These are phyloP conservation scores for Sisyra terminalis DNA, from an alignment of 2,888 invertebrate species.

Conservation along the genomic window DNA sequence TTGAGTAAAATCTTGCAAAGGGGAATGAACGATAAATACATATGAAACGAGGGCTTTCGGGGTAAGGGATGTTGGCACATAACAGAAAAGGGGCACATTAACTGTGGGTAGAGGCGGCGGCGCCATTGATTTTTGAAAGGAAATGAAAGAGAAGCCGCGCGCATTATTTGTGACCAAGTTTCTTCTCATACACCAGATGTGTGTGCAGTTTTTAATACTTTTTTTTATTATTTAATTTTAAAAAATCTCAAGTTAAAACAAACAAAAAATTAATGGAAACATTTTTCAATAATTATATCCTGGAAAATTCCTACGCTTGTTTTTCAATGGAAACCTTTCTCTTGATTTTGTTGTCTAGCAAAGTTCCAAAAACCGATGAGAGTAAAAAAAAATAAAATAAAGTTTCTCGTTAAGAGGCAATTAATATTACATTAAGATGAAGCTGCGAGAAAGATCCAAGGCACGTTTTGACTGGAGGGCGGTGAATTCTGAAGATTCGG, in stretches of 20 bases:
- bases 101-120: constrained; percentile 12
- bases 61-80: background rate
- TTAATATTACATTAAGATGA: background rate
- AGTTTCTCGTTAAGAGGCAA: background rate
- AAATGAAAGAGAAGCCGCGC: constrained; percentile 11
- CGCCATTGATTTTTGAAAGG: constrained; percentile 21
- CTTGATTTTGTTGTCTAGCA: no score
- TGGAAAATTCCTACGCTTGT: no score
- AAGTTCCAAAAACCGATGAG: no score
- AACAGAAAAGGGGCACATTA: constrained; percentile 6
- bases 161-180: constrained; percentile 1
- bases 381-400: background rate
- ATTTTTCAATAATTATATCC: no score
- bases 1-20: no score
- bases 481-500: constrained; percentile 1
- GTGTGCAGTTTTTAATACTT: no score
- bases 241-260: no score
- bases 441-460: background rate
- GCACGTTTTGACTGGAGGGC: background rate
- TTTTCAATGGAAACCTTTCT: no score
- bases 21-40: no score
- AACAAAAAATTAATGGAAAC: no score
- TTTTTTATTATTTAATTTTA: no score
- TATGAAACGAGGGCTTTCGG: background rate
- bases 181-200: no score